Evolutionary conservation across 1,140 invertebrate genomes (phyloP).

Genomic region (Globodera rostochiensis): DNA sequence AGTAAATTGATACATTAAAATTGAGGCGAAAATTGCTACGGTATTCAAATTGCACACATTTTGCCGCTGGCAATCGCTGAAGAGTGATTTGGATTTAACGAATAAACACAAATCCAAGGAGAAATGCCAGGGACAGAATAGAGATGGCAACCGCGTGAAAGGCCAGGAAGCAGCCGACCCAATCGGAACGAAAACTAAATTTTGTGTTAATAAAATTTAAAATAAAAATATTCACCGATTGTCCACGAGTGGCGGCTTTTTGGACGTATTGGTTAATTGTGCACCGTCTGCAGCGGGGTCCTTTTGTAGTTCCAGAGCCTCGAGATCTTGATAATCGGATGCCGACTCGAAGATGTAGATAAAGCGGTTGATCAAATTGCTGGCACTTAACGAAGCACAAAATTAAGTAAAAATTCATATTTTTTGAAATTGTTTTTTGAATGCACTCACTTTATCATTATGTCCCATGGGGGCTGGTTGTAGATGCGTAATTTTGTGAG

Average conservation of each 20-base stretch:
- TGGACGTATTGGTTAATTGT: not conserved
- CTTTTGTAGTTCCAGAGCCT: constrained; percentile 55
- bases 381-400: constrained; percentile 34
- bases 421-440: constrained; percentile 13
- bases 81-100: not conserved
- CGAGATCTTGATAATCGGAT: constrained; percentile 36
- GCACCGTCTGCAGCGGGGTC: constrained; percentile 23
- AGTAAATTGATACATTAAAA: no score
- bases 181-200: constrained; percentile 48
- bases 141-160: constrained; percentile 36
- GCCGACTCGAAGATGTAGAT: constrained; percentile 55
- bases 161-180: constrained; percentile 46
- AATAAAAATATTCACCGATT: constrained; percentile 15
- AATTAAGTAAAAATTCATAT: not conserved
- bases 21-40: no score
- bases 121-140: constrained; percentile 40
- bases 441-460: constrained; percentile 47
- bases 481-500: constrained; percentile 47
- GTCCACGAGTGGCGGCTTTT: not conserved
- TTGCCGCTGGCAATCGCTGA: not conserved
- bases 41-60: not conserved
- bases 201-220: not conserved
- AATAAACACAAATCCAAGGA: constrained; percentile 46
- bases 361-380: constrained; percentile 51
- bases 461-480: constrained; percentile 59